Conservation (phyloP, 2,797 vertebrate species). For the Austrolebias charrua region DNA sequence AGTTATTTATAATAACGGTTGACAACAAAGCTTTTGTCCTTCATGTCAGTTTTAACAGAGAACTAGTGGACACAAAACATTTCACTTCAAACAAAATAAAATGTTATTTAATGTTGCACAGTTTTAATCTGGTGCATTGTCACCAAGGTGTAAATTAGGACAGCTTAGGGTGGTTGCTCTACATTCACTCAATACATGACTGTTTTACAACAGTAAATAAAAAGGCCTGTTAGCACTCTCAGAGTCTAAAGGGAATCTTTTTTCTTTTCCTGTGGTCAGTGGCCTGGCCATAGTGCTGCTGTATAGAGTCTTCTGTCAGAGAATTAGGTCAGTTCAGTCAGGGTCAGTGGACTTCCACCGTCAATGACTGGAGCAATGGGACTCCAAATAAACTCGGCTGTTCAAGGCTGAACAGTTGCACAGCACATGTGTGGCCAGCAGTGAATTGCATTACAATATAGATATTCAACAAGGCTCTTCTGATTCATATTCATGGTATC, state of each 20-base stretch:
- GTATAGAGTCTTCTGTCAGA: slow-evolving; percentile 66
- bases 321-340: slow-evolving; percentile 75
- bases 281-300: slow-evolving; percentile 44
- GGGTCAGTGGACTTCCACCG: slow-evolving; percentile 76
- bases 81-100: slow-evolving; percentile 13
- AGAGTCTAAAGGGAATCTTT: slow-evolving; percentile 41
- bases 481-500: background rate
- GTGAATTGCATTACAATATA: slow-evolving; percentile 10
- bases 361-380: slow-evolving; percentile 63
- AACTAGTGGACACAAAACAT: background rate
- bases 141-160: slow-evolving; percentile 16
- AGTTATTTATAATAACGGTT: too few species aligned
- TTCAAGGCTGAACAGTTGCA: slow-evolving; percentile 35
- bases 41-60: too few species aligned
- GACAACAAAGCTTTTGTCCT: too few species aligned
- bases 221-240: slow-evolving; percentile 55
- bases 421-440: slow-evolving; percentile 6
- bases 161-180: background rate
- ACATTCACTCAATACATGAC: slow-evolving; percentile 4
- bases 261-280: slow-evolving; percentile 45
- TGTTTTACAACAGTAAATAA: slow-evolving; percentile 16
- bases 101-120: slow-evolving; percentile 1
- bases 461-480: background rate
- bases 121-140: slow-evolving; percentile 1
- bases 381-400: slow-evolving; percentile 62